A percentile compares a stretch with the other conserved stretches of the same genome.
Conservation (phyloP, 2,113 vertebrate species). For the Scomber scombrus region DNA sequence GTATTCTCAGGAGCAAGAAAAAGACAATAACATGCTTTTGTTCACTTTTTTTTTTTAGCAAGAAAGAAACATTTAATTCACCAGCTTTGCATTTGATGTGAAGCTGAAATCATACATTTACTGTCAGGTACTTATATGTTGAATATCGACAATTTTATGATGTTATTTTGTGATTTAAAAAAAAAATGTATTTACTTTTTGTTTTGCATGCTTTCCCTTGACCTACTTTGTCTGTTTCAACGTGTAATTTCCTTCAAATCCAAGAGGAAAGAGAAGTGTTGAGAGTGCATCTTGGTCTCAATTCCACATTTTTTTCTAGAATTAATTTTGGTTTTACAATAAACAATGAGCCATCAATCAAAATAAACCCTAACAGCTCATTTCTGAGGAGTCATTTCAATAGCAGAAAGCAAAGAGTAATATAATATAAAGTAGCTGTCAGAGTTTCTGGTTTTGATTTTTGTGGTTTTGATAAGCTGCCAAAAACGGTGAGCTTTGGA, state of each 20-base stretch:
- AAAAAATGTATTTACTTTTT: no score
- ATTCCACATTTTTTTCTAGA: neutral
- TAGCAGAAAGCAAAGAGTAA: neutral
- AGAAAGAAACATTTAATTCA: no score
- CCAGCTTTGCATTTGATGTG: neutral
- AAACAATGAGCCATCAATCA: neutral
- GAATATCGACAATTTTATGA: neutral
- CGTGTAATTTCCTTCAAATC: neutral
- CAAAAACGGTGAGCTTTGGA: neutral
- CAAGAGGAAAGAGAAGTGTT: no score
- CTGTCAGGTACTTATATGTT: neutral
- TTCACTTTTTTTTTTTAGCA: neutral
- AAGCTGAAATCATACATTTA: neutral
- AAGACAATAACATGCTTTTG: neutral
- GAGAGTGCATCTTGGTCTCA: no score
- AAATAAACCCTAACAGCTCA: neutral
- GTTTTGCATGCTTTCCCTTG: neutral
- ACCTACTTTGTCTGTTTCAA: neutral
- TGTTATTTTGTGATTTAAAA: neutral
- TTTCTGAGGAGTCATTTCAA: neutral
- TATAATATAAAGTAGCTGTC: neutral
- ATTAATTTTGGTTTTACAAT: neutral
- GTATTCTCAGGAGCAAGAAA: neutral
- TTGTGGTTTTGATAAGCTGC: neutral
- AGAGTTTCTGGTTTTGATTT: neutral